phyloP scores from a whole-genome alignment of 2,797 vertebrate species.

The Mus caroli region DNA sequence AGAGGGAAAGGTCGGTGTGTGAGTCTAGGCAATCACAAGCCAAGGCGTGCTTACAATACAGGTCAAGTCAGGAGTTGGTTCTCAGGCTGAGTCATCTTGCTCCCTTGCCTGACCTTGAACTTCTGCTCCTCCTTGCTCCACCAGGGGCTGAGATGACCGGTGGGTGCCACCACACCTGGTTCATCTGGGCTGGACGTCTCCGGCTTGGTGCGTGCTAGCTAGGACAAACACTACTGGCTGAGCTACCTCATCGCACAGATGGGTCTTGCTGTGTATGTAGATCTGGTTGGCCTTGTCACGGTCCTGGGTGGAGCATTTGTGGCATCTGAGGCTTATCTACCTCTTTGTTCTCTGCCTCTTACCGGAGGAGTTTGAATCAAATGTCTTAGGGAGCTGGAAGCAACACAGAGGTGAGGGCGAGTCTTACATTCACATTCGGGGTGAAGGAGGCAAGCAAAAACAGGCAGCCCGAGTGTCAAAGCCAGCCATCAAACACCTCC shows the following conservation, averaged over 20 bases:
- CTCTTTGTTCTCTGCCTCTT: background rate
- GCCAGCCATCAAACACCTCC: background rate
- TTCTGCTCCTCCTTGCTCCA: background rate
- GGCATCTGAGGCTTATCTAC: background rate
- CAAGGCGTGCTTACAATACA: background rate
- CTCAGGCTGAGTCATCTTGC: background rate
- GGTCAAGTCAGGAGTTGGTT: background rate
- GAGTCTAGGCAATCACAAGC: background rate
- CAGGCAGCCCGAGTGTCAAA: background rate
- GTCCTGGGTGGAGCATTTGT: background rate
- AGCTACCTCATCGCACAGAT: background rate
- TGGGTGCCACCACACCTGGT: no score
- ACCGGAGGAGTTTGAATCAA: background rate
- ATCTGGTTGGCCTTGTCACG: no score
- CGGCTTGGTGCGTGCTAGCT: background rate
- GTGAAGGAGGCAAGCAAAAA: background rate
- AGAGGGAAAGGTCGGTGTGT: background rate
- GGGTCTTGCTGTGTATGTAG: background rate
- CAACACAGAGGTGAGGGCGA: background rate
- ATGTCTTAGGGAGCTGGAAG: background rate
- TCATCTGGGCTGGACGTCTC: background rate
- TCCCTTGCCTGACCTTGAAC: background rate
- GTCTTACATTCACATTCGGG: background rate
- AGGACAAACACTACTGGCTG: no score
- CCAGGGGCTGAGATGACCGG: background rate